Evolutionary conservation across 2,797 vertebrate genomes (phyloP).

Genomic region (Microchirus variegatus): DNA sequence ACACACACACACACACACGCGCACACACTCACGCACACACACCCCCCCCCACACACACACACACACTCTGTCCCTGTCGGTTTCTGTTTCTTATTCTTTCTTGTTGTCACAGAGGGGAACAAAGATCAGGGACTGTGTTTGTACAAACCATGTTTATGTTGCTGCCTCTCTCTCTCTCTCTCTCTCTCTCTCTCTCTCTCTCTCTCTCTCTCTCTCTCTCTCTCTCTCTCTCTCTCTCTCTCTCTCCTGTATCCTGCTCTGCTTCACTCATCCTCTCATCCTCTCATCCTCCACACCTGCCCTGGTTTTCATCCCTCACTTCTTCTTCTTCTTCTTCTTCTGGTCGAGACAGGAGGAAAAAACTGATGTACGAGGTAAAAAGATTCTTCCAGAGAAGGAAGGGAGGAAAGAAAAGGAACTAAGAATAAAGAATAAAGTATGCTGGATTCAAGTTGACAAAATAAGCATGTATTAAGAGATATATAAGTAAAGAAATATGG

Average conservation of each 20-base stretch:
- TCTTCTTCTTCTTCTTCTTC: background rate
- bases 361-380: background rate
- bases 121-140: slow-evolving; percentile 23
- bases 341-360: background rate
- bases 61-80: slow-evolving; percentile 5
- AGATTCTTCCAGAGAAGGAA: background rate
- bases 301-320: slow-evolving; percentile 28
- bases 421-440: background rate
- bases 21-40: background rate
- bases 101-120: slow-evolving; percentile 23
- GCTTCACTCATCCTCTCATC: slow-evolving; percentile 15
- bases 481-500: background rate
- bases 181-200: slow-evolving; percentile 9
- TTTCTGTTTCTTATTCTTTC: slow-evolving; percentile 9
- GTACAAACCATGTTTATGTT: slow-evolving; percentile 30
- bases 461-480: slow-evolving; percentile 11
- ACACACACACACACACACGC: background rate
- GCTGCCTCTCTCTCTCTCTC: slow-evolving; percentile 7
- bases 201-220: slow-evolving; percentile 9
- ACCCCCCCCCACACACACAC: background rate
- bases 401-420: background rate
- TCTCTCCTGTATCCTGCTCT: slow-evolving; percentile 11
- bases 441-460: background rate
- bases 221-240: slow-evolving; percentile 9
- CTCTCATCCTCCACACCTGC: slow-evolving; percentile 2